phyloP scores from a whole-genome alignment of 2,888 invertebrate species.

The Torymus aiolomorphi region DNA sequence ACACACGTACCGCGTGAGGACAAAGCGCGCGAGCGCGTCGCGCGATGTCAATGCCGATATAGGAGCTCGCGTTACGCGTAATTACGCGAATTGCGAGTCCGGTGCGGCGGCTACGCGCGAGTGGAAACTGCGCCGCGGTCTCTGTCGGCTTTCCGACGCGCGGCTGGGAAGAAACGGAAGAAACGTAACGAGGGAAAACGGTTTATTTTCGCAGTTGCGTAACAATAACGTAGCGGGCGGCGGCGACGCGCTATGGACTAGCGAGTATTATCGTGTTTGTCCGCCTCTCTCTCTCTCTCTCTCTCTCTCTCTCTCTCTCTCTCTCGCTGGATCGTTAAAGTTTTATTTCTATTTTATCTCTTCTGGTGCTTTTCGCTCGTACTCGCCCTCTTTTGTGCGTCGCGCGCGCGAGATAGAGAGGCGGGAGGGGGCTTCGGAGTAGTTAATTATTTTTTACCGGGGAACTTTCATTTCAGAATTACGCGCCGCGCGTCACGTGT shows the following conservation, averaged over 20 bases:
- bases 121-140: not conserved
- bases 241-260: too few species aligned
- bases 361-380: too few species aligned
- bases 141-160: too few species aligned
- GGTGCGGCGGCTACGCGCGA: not conserved
- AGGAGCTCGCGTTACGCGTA: slow-evolving; percentile 20
- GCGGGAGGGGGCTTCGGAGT: not conserved
- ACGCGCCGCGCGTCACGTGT: slow-evolving; percentile 24
- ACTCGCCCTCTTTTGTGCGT: not conserved
- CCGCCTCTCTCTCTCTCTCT: not conserved
- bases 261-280: slow-evolving; percentile 35
- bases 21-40: too few species aligned
- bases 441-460: slow-evolving; percentile 45
- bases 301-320: not conserved
- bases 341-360: slow-evolving; percentile 46
- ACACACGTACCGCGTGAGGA: not conserved
- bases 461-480: slow-evolving; percentile 31
- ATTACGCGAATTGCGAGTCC: slow-evolving; percentile 38
- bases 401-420: too few species aligned
- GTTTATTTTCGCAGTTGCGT: slow-evolving; percentile 18
- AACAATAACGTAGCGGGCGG: slow-evolving; percentile 27
- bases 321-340: slow-evolving; percentile 34
- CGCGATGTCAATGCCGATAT: too few species aligned
- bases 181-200: not conserved
- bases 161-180: not conserved